A percentile compares a stretch with the other conserved stretches of the same genome.
Evolutionary conservation across 2,797 vertebrate species (phyloP).

Genomic region (Rhadinocentrus ornatus): DNA sequence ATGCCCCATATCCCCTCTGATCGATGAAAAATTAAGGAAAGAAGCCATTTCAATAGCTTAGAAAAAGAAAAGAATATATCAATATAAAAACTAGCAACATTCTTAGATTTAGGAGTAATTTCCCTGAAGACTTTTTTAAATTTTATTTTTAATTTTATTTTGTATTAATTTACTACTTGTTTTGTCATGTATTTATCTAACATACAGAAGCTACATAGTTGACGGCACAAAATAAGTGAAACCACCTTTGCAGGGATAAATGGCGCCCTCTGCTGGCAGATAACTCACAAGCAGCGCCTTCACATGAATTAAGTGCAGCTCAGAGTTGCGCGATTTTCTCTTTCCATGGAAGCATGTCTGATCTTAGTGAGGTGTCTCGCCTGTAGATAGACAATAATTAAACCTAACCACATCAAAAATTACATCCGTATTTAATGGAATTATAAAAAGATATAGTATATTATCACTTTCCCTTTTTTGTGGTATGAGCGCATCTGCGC

Average conservation of each 20-base stretch:
- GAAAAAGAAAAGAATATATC: not conserved
- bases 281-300: not conserved
- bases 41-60: not conserved
- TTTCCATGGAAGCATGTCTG: not conserved
- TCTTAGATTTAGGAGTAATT: not conserved
- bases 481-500: slow-evolving; percentile 51
- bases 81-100: too few species aligned
- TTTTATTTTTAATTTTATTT: not conserved
- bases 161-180: not conserved
- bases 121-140: not conserved
- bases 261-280: slow-evolving; percentile 56
- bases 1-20: slow-evolving; percentile 7
- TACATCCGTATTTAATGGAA: not conserved
- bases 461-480: not conserved
- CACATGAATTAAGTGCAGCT: slow-evolving; percentile 2
- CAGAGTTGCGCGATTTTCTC: slow-evolving; percentile 8
- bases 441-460: not conserved
- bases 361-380: not conserved
- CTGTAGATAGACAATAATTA: not conserved
- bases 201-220: not conserved
- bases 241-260: not conserved
- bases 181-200: not conserved
- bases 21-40: slow-evolving; percentile 15
- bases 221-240: not conserved
- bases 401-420: not conserved